A percentile compares a stretch with the other conserved stretches of the same genome.
phyloP scores from a whole-genome alignment of 1,140 invertebrate genomes.

The Euwallacea fornicatus region DNA sequence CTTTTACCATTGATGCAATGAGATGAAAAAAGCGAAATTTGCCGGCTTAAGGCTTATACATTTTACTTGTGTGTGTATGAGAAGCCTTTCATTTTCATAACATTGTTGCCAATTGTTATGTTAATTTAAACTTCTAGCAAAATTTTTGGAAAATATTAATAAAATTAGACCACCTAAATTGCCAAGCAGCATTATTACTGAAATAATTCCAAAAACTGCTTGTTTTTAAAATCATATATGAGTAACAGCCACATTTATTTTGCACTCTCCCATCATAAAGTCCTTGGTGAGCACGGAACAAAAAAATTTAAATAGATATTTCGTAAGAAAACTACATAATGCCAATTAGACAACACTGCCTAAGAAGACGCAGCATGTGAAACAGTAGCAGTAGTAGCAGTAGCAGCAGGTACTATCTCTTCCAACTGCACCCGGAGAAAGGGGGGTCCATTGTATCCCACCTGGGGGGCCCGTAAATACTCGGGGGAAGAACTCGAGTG shows the following conservation, averaged over 20 bases:
- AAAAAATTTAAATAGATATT: neutral
- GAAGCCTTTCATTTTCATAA: constrained; percentile 14
- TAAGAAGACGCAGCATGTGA: neutral
- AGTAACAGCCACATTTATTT: neutral
- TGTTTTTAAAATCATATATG: neutral
- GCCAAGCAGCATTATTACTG: neutral
- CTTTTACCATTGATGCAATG: constrained; percentile 15
- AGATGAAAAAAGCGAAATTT: constrained; percentile 15
- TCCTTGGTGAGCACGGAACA: neutral
- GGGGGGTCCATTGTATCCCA: constrained; percentile 1
- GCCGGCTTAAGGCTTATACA: constrained; percentile 7
- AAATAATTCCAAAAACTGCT: neutral
- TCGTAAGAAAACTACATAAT: neutral
- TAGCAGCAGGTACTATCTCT: neutral
- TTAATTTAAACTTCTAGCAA: neutral
- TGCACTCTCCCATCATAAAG: neutral
- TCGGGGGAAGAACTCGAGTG: neutral
- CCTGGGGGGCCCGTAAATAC: constrained; percentile 18
- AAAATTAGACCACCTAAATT: neutral
- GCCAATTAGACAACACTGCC: neutral
- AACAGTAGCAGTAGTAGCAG: neutral
- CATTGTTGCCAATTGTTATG: constrained; percentile 2
- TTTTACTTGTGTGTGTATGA: neutral
- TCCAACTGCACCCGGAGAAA: constrained; percentile 13
- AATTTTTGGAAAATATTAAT: neutral